Percentiles rank a stretch among this genome's conserved stretches.
Conservation (phyloP, 2,797 vertebrate genomes). For the Gorsachius magnificus region DNA sequence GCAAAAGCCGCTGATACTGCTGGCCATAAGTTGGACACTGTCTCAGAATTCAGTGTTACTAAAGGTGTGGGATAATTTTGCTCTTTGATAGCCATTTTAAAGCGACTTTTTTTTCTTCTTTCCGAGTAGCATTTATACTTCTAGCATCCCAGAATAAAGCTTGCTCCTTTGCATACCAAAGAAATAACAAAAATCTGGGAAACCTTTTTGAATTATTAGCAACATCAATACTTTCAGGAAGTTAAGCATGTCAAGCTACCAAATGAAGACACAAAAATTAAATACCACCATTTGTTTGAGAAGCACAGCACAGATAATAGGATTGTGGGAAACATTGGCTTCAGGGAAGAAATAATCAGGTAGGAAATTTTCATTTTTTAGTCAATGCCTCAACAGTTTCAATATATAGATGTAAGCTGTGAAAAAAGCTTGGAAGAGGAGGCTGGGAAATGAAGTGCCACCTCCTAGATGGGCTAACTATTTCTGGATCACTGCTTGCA, state of each 20-base stretch:
- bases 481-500: not conserved
- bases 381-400: not conserved
- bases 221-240: not conserved
- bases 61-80: not conserved
- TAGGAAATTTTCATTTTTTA: not conserved
- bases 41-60: not conserved
- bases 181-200: not conserved
- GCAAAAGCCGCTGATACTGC: not conserved
- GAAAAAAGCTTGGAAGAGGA: not conserved
- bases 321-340: not conserved
- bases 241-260: not conserved
- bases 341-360: not conserved
- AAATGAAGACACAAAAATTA: not conserved
- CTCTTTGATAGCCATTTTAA: not conserved
- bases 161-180: not conserved
- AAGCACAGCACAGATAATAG: not conserved
- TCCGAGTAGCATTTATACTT: not conserved
- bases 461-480: not conserved
- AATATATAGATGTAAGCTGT: not conserved
- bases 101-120: rapidly evolving
- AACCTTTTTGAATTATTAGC: not conserved
- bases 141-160: not conserved
- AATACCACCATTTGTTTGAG: not conserved
- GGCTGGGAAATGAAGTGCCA: not conserved
- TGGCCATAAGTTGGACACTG: not conserved